A percentile compares a stretch with the other conserved stretches of the same genome.
These are phyloP conservation scores for Zeuzera pyrina DNA, from an alignment of 2,888 invertebrate genomes.

Conservation along the genomic window DNA sequence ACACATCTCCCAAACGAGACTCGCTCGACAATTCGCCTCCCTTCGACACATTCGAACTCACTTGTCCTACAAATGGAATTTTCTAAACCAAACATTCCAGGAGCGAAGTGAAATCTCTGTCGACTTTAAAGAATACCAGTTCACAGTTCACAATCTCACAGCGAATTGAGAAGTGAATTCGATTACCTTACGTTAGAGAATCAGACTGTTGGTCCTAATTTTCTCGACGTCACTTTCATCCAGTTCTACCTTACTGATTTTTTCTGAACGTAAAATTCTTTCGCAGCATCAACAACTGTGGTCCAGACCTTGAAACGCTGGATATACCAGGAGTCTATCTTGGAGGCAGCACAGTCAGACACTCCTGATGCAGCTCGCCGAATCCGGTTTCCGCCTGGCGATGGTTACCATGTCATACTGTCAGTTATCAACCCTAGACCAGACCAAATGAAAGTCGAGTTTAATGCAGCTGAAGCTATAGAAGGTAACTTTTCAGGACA, in stretches of 20 bases:
- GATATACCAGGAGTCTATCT: conserved; percentile 63
- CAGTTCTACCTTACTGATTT: background rate
- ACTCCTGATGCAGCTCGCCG: conserved; percentile 41
- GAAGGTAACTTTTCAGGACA: conserved; percentile 75
- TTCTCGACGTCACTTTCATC: background rate
- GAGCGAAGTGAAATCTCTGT: too few relatives aligned
- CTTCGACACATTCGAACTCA: too few relatives aligned
- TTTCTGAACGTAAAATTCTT: background rate
- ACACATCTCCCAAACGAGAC: too few relatives aligned
- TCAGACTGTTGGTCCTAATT: too few relatives aligned
- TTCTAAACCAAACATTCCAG: too few relatives aligned
- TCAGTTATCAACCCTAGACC: conserved; percentile 90
- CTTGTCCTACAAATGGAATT: too few relatives aligned
- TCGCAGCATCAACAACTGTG: conserved; percentile 63
- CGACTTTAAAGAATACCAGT: too few relatives aligned
- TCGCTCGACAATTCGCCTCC: too few relatives aligned
- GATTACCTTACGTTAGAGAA: too few relatives aligned
- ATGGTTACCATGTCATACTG: conserved; percentile 75
- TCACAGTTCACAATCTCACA: too few relatives aligned
- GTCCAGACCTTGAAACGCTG: conserved; percentile 65
- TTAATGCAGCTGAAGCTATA: conserved; percentile 79
- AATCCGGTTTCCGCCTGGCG: conserved; percentile 44
- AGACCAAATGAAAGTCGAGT: conserved; percentile 76
- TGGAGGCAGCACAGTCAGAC: conserved; percentile 47
- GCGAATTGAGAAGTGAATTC: too few relatives aligned